Base-by-base conservation (phyloP, 2,113 vertebrate species). In the Gambusia affinis region DNA sequence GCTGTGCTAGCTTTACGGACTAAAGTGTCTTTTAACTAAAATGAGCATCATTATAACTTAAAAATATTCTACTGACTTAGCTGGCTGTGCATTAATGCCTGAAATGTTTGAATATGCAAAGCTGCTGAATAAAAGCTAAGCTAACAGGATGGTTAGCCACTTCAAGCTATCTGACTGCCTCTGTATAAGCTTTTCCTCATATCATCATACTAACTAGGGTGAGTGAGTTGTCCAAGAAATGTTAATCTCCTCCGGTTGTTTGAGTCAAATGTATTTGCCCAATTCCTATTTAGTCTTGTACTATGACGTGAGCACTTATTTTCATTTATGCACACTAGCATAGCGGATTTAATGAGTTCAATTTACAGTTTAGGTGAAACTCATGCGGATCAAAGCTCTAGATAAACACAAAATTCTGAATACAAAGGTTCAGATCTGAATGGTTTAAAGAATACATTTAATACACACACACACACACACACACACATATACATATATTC, bases 61-160 rank as follows among this genome's bases (percentile, higher is more conserved):
- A 75, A n/a, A 3, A 0, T 4, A 2, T n/a, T 4, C 3, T 17
- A 14, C 3, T 0, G 4, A 0, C 27, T 0, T 37, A 2, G 12
- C 8, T 33, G 0, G 22, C 0, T 17, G 19, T 10, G 24, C 57
- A 14, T 17, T 10, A 33, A 4, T 14, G n/a, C 1, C 14, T 24
- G 4, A 0, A 60, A 33, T 5, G 39, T 3, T 67, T 31, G 3
- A 30, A 44, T 24, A 8, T 19, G 7, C 22, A 17, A 70, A 39
- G 51, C 27, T 73, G 57, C 54, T 54, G 39, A 12, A 4, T 7
- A 0, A 22, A 42, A 57, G 64, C 67, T 73, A 72, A 60, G 69
- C 35, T 90, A 91, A 76, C 81, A 69, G 1, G 75, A 70, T 85
- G 79, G 86, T 85, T 62, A 12, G 72, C 47, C n/a, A 3, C 8